These are phyloP conservation scores for Aphis gossypii DNA, from an alignment of 1,140 invertebrate species.

Conservation along the genomic window DNA sequence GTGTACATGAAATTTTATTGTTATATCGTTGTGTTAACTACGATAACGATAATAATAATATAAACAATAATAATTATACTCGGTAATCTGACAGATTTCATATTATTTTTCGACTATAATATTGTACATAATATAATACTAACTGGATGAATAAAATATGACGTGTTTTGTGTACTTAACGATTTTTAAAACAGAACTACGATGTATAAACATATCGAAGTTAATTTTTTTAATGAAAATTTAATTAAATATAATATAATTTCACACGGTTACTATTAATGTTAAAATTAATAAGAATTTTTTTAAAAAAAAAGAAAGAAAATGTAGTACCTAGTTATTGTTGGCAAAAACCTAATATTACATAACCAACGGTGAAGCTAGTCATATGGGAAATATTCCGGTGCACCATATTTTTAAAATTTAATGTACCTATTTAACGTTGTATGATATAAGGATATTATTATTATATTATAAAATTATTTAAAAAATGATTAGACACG, in stretches of 20 bases:
- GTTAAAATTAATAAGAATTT: slow-evolving; percentile 12
- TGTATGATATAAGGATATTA: slow-evolving; percentile 31
- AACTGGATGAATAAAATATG: slow-evolving; percentile 8
- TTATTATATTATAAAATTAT: slow-evolving; percentile 51
- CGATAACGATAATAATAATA: slow-evolving; percentile 31
- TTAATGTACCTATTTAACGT: slow-evolving; percentile 33
- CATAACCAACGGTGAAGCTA: slow-evolving; percentile 52
- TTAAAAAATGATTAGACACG: slow-evolving; percentile 39
- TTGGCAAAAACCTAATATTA: slow-evolving; percentile 38
- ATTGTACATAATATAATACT: slow-evolving; percentile 44
- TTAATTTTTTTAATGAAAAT: slow-evolving; percentile 43
- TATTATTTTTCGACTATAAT: slow-evolving; percentile 46
- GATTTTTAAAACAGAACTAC: slow-evolving; percentile 40
- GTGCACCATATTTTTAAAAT: slow-evolving; percentile 51
- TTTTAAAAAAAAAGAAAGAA: slow-evolving; percentile 25
- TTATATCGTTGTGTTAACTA: slow-evolving; percentile 52
- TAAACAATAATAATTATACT: slow-evolving; percentile 22
- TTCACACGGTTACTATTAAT: slow-evolving; percentile 13
- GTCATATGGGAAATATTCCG: slow-evolving; percentile 56
- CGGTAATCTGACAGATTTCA: slow-evolving; percentile 26
- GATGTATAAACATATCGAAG: slow-evolving; percentile 54
- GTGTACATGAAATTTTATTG: slow-evolving; percentile 33
- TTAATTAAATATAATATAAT: slow-evolving; percentile 25
- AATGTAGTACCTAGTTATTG: slow-evolving; percentile 7
- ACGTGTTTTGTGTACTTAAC: slow-evolving; percentile 51